phyloP scores from a whole-genome alignment of 2,888 invertebrate species.

The Hydrotaea cyrtoneurina region DNA sequence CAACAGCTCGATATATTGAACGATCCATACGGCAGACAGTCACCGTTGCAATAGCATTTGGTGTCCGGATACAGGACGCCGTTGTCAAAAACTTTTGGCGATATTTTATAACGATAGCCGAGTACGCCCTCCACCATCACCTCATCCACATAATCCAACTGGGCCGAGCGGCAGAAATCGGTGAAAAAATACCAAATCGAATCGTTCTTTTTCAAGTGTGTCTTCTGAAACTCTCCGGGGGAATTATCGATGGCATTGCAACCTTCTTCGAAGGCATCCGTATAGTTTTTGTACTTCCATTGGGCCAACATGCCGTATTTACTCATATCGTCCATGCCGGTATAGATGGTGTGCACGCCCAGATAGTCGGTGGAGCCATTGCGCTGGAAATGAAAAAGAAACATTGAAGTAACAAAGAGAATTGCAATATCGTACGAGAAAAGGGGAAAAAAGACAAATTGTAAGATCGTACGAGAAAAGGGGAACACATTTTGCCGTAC shows the following conservation, averaged over 20 bases:
- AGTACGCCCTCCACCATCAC: slow-evolving; percentile 83
- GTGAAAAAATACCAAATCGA: slow-evolving; percentile 86
- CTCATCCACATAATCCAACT: slow-evolving; percentile 84
- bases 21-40: slow-evolving; percentile 86
- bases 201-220: slow-evolving; percentile 83
- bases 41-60: slow-evolving; percentile 86
- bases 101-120: slow-evolving; percentile 86
- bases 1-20: slow-evolving; percentile 89
- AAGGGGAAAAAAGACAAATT: no score
- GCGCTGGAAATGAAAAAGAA: slow-evolving; percentile 84
- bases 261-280: slow-evolving; percentile 81
- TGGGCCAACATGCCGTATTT: slow-evolving; percentile 86
- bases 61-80: slow-evolving; percentile 83
- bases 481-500: no score
- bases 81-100: slow-evolving; percentile 85
- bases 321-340: slow-evolving; percentile 84
- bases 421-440: no score
- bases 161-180: slow-evolving; percentile 88
- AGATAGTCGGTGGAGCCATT: slow-evolving; percentile 88
- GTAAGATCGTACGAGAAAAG: not conserved
- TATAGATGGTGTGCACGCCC: slow-evolving; percentile 88
- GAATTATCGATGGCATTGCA: slow-evolving; percentile 86
- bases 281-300: slow-evolving; percentile 87
- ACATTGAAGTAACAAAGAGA: no score
- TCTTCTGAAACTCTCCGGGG: slow-evolving; percentile 89